Base-by-base conservation (phyloP, 2,888 invertebrate genomes). In the Apamea sordens region DNA sequence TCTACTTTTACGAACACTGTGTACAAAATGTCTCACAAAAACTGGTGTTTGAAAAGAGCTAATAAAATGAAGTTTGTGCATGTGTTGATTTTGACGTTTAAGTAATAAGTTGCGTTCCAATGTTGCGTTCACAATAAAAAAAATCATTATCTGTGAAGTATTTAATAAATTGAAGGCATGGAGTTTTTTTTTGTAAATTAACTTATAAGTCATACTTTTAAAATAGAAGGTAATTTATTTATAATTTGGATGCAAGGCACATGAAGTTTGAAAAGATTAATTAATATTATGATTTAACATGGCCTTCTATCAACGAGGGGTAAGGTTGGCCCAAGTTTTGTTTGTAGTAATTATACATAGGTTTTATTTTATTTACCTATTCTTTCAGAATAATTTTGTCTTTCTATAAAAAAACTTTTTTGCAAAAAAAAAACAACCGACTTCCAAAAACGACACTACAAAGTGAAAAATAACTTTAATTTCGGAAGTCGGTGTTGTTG, bases 1-100 rank as follows among this genome's bases (percentile, higher is more conserved):
- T 77, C 10, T 65, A 75, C 73, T 78, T 80, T 65, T 75, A 77
- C 21, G 28, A n/a, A 79, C 83, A 88, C 89, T 70, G 82, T 84
- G 79, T 75, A 11, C n/a, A 70, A 77, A 73, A 61, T 67, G 13
- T 50, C 24, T 50, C 18, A 67, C 21, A 32, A 68, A 76, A 77
- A 53, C 5, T 72, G 50, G 3, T 63, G 69, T 74, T 79, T 71
- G 67, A 86, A 72, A 64, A 69, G 64, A 65, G 11, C 3, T 70
- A 78, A 2, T 79, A 61, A 44, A 84, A 83, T 89, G 90, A 90
- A 87, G 89, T 91, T 91, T 86, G 89, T 89, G 84, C 86, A 83
- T 88, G 86, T 88, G 86, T 83, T 76, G 82, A 77, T 84, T 90
- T 90, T 92, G 92, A 92, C 92, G 80, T 92, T 90, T 91, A 24